Base-by-base conservation (phyloP, 2,888 invertebrate genomes). In the Lepidochrysops patricia region DNA sequence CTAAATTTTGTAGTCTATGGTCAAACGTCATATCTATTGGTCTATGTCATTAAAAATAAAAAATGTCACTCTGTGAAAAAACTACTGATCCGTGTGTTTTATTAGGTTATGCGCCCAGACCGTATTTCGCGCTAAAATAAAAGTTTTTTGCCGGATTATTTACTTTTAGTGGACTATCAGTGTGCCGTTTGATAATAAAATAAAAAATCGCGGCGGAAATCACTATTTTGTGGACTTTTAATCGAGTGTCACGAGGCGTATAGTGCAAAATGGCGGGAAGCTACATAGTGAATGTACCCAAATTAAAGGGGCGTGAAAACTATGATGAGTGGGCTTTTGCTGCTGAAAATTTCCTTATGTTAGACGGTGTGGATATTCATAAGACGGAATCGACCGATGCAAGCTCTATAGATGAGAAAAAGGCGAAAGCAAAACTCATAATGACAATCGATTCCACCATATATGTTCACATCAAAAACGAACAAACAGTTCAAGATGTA, bases 401-500 rank as follows among this genome's bases (percentile, higher is more conserved):
- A 34, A 34, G 9, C 12, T 12, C 34, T 4, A n/a, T 34, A 12
- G 34, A 34, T 34, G 34, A 34, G n/a, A 34, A 34, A 34, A n/a
- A 34, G 34, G 60, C 62, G 4, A 62, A 59, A 23, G 60, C 63
- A 9, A 58, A 64, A 48, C 34, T 64, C n/a, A 60, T 66, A 19
- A 35, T 64, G 57, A 61, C 61, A 19, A 61, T 58, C 12, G 54
- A 61, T 54, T 54, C 54, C 32, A 43, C 43, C 9, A 37, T 68
- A 37, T 68, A 57, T 19, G 66, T 66, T 1, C 68, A 70, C 27
- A 67, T 68, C 7, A 70, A 66, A n/a, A 27, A 61, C n/a, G 37
- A 57, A 35, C 35, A 57, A 57, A 61, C 61, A 25, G 48, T 35
- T 52, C 57, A 61, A 56, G 48, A 27, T 57, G 57, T 57, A 26